Base-by-base conservation (phyloP, 1,140 invertebrate species). In the Drosophila bocki region DNA sequence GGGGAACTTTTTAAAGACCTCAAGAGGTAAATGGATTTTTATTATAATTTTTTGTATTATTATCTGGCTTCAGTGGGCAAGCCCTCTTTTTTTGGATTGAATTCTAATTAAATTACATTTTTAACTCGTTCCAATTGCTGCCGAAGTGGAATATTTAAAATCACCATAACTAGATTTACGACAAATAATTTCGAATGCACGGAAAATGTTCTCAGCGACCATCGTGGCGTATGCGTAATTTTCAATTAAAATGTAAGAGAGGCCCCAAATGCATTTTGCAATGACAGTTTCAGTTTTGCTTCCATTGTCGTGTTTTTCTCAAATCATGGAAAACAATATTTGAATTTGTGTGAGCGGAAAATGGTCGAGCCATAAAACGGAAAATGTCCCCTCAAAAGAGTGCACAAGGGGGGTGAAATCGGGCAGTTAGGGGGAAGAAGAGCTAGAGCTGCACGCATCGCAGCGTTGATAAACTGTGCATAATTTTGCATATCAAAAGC, bases 401-500 rank as follows among this genome's bases (percentile, higher is more conserved):
- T 33, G 33, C 42, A 60, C 50, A 32, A 29, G 19, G 37, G 45
- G 41, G 29, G 22, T 26, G 26, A 11, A 26, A 26, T 56, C 17
- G 32, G 22, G 19, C 42, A 59, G 33, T 51, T 41, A 35, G 67
- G 61, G 45, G 56, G 47, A 58, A 58, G 22, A 69, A 71, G 15
- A 58, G 39, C 61, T 67, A 71, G 15, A 58, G 39, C 61, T 67
- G 68, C 57, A 82, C 57, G 61, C 77, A 70, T 74, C 58, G 64
- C 74, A 77, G 78, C 67, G 84, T 80, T 88, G 86, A 88, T 88
- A 84, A 78, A 88, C 80, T 80, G 77, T 80, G 84, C 80, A 88
- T 79, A 84, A 87, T 87, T 87, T 88, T 88, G 80, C 84, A 87
- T 88, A 83, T 87, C 80, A 88, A 82, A 83, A 82, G 80, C 75